phyloP scores from a whole-genome alignment of 92 coral and sea anemone genomes.

The Montipora capitata region DNA sequence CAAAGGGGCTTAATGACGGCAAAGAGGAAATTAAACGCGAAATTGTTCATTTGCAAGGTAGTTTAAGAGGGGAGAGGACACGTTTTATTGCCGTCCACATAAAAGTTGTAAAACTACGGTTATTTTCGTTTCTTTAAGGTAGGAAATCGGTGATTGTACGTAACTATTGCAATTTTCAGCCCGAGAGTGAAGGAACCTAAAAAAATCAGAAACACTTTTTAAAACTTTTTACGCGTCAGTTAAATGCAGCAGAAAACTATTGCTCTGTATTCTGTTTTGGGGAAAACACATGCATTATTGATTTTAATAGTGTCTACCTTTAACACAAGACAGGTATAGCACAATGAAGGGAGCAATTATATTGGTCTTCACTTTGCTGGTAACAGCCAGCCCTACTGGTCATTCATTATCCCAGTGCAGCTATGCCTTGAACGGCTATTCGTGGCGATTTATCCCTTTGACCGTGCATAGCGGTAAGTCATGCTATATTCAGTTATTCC shows the following conservation, averaged over 20 bases:
- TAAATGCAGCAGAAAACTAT: too few species aligned
- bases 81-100: neutral
- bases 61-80: neutral
- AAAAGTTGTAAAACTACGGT: neutral
- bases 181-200: too few species aligned
- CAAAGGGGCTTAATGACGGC: conserved; percentile 17
- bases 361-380: conserved; percentile 25
- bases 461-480: conserved; percentile 25
- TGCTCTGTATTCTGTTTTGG: neutral
- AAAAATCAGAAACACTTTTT: too few species aligned
- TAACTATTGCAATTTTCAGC: too few species aligned
- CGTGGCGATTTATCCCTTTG: conserved; percentile 9
- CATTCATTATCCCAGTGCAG: conserved; percentile 20
- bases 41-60: neutral
- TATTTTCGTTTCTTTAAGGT: neutral
- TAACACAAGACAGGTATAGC: neutral
- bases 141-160: too few species aligned
- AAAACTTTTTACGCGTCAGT: too few species aligned
- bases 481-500: neutral
- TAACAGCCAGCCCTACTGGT: conserved; percentile 36
- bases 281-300: neutral
- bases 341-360: conserved; percentile 21
- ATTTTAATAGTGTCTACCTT: neutral
- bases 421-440: neutral
- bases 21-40: conserved; percentile 9